Evolutionary conservation across 2,888 invertebrate genomes (phyloP).

Genomic region (Tetropium fuscum): DNA sequence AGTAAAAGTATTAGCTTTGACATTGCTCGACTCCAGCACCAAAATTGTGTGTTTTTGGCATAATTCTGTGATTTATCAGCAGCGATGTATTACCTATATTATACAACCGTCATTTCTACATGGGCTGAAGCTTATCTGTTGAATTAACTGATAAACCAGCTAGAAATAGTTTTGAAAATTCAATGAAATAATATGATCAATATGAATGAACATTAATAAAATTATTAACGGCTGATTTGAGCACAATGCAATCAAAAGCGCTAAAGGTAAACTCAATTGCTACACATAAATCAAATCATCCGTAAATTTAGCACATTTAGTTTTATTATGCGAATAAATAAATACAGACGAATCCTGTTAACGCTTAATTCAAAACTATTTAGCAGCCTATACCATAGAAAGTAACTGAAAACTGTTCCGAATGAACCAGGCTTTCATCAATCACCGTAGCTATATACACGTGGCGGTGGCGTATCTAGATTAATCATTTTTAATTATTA

Average conservation of each 20-base stretch:
- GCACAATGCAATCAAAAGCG: background rate
- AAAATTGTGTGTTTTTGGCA: too few species aligned
- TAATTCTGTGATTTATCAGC: too few species aligned
- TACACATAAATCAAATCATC: background rate
- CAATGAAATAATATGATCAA: too few species aligned
- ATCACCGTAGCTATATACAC: conserved; percentile 19
- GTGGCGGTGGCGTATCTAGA: conserved; percentile 15
- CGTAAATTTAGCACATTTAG: background rate
- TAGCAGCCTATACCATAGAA: conserved; percentile 12
- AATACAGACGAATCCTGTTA: background rate
- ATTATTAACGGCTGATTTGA: too few species aligned
- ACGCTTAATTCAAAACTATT: conserved; percentile 8
- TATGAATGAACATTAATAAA: too few species aligned
- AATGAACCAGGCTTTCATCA: conserved; percentile 19
- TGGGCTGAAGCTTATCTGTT: too few species aligned
- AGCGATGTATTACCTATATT: too few species aligned
- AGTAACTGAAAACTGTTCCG: conserved; percentile 15
- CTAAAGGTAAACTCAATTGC: background rate
- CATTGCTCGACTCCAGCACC: too few species aligned
- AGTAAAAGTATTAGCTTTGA: too few species aligned
- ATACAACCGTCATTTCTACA: too few species aligned
- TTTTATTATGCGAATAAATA: background rate
- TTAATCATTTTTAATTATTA: conserved; percentile 22
- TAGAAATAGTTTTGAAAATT: too few species aligned
- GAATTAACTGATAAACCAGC: too few species aligned